Percentiles rank a stretch among this genome's conserved stretches.
Evolutionary conservation across 2,888 invertebrate species (phyloP).

Genomic region (Gisinianus flammeolus): DNA sequence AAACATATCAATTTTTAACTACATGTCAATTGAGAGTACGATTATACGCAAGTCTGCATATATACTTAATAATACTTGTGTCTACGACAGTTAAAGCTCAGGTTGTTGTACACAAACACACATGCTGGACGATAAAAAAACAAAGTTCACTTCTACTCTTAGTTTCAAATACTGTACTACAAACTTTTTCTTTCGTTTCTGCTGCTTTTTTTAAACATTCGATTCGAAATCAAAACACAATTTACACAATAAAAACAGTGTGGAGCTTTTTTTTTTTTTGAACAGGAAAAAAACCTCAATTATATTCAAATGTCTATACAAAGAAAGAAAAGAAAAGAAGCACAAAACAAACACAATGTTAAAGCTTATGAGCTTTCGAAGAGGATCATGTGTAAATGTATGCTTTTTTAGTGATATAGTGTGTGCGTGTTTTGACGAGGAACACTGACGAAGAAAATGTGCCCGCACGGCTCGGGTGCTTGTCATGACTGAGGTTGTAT

Average conservation of each 20-base stretch:
- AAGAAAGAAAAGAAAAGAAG: too few species aligned
- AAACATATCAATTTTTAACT: background rate
- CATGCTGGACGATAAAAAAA: constrained; percentile 3
- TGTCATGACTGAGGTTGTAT: constrained; percentile 19
- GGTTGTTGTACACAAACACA: background rate
- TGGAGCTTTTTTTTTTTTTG: too few species aligned
- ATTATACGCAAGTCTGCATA: background rate
- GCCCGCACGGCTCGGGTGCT: constrained; percentile 14
- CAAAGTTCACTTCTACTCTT: background rate
- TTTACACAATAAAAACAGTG: too few species aligned
- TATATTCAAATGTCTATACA: too few species aligned
- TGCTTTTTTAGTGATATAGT: background rate
- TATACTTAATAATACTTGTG: background rate
- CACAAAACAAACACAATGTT: background rate
- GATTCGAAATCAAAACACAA: too few species aligned
- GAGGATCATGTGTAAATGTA: background rate
- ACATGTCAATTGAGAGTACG: too few species aligned
- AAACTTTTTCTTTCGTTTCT: too few species aligned
- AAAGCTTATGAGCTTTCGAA: too few species aligned
- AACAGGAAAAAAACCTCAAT: too few species aligned
- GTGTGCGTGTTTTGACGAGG: background rate
- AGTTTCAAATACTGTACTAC: background rate
- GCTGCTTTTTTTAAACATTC: too few species aligned
- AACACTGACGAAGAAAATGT: background rate
- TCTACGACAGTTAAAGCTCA: background rate